Evolutionary conservation across 2,797 vertebrate genomes (phyloP).

Genomic region (Cuculus canorus): DNA sequence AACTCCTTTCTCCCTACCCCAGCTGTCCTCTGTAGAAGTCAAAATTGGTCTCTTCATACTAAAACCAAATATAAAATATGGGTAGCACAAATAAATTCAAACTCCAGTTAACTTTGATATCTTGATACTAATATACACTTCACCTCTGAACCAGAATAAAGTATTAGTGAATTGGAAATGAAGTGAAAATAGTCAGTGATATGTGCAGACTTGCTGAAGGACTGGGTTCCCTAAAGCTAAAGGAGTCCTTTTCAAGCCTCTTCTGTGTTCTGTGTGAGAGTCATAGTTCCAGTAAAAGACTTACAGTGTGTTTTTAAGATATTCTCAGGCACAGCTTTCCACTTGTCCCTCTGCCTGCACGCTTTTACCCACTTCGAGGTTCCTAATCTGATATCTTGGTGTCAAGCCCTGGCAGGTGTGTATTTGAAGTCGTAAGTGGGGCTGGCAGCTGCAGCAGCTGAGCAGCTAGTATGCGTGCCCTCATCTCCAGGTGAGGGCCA

Average conservation of each 20-base stretch:
- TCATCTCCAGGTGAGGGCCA: conserved; percentile 50
- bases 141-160: neutral
- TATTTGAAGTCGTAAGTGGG: neutral
- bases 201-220: neutral
- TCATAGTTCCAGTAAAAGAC: neutral
- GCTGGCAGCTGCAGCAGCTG: conserved; percentile 30
- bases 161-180: neutral
- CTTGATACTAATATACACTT: neutral
- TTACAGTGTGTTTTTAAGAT: neutral
- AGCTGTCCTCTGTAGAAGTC: neutral
- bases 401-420: neutral
- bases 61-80: neutral
- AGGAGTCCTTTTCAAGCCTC: neutral
- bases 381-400: neutral
- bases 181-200: neutral
- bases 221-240: neutral
- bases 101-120: neutral
- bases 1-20: neutral
- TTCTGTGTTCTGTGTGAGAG: neutral
- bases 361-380: neutral
- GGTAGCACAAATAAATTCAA: neutral
- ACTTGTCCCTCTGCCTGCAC: neutral
- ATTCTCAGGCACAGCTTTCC: neutral
- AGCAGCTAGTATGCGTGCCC: neutral
- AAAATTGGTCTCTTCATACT: neutral